Conservation (phyloP, 1,140 invertebrate species). For the Rhizoglyphus robini region DNA sequence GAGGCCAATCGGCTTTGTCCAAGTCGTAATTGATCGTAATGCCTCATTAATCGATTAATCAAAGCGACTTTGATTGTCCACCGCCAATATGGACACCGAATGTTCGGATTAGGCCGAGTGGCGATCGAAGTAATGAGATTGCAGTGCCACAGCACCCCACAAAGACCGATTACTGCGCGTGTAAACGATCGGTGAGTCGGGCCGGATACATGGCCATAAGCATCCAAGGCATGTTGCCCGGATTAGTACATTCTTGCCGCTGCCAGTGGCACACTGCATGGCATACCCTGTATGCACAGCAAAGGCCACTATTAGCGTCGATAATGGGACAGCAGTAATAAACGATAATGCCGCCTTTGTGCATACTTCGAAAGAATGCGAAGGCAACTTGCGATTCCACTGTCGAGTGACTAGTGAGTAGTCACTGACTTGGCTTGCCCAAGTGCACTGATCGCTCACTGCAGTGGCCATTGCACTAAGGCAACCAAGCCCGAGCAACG, state of each 20-base stretch:
- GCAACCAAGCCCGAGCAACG: neutral
- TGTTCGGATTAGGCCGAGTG: conserved; percentile 6
- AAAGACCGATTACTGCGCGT: neutral
- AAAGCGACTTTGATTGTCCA: conserved; percentile 7
- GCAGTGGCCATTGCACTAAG: too few species aligned
- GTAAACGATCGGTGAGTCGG: neutral
- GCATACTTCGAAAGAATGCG: too few species aligned
- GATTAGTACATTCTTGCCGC: neutral
- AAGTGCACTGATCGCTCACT: too few species aligned
- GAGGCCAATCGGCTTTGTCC: too few species aligned
- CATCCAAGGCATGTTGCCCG: neutral
- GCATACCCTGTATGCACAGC: too few species aligned
- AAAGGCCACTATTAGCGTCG: neutral
- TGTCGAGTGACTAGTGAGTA: too few species aligned
- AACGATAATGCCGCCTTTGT: too few species aligned
- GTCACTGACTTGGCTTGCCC: too few species aligned
- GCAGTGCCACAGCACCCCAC: neutral
- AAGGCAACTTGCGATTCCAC: too few species aligned
- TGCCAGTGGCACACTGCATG: neutral
- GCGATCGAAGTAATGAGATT: conserved; percentile 6
- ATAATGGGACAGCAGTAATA: too few species aligned
- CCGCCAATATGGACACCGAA: conserved; percentile 1
- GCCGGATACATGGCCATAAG: conserved; percentile 11
- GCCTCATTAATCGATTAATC: conserved; percentile 15
- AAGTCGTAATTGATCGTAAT: conserved; percentile 15